Evolutionary conservation across 2,113 vertebrate genomes (phyloP).

Genomic region (Elephas maximus): DNA sequence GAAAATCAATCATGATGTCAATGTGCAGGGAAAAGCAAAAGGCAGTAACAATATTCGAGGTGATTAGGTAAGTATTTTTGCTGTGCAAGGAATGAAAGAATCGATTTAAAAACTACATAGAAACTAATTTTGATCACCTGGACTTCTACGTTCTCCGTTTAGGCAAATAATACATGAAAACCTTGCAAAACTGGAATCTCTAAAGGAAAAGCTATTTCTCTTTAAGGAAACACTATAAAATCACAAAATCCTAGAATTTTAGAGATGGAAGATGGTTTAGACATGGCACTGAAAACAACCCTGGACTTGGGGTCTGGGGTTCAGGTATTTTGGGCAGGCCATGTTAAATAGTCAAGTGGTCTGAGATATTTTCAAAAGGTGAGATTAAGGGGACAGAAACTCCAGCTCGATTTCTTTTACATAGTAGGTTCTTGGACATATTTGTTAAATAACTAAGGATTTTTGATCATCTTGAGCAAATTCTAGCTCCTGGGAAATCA

Average conservation of each 20-base stretch:
- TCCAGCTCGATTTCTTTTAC: not conserved
- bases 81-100: not conserved
- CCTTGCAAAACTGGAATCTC: not conserved
- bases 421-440: not conserved
- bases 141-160: slow-evolving; percentile 29
- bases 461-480: slow-evolving; percentile 8
- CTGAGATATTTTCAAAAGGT: slow-evolving; percentile 7
- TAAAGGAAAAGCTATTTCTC: slow-evolving; percentile 26
- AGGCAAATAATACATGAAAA: slow-evolving; percentile 18
- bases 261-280: not conserved
- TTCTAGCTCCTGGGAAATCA: not conserved
- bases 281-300: not conserved
- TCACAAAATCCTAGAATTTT: not conserved
- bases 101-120: slow-evolving; percentile 47
- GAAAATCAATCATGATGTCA: slow-evolving; percentile 57
- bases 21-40: slow-evolving; percentile 53
- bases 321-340: not conserved
- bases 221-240: slow-evolving; percentile 25
- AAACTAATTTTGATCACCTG: slow-evolving; percentile 63
- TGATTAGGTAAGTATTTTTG: slow-evolving; percentile 68
- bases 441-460: slow-evolving; percentile 14
- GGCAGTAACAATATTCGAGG: slow-evolving; percentile 5
- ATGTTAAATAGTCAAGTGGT: not conserved
- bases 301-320: not conserved
- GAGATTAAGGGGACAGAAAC: not conserved